Base-by-base conservation (phyloP, 2,888 invertebrate genomes). In the Drosophila pseudotalamancana region DNA sequence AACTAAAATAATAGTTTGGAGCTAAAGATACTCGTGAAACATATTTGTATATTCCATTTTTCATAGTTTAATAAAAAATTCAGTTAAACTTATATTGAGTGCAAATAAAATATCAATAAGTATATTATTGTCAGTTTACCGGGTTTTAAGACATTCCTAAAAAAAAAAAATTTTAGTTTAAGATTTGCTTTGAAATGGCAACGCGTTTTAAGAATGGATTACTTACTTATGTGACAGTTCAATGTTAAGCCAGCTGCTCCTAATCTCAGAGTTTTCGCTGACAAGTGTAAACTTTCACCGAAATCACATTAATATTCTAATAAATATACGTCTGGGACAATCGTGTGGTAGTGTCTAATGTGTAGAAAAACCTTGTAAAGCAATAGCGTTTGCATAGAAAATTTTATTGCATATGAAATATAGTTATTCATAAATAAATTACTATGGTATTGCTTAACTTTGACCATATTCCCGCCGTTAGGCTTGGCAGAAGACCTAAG, bases 291-390 rank as follows among this genome's bases (percentile, higher is more conserved):
- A 72, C 63, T 84, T 87, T 85, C 86, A 61, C 75, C 65, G 12
- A 54, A 67, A 50, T 25, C 53, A 49, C 65, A 85, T 79, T 66
- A 81, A 81, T 80, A 81, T 84, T 87, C 66, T 66, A 74, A 42
- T 34, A 27, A 37, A 31, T 6, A 39, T 18, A 19, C 25, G 14
- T 32, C 6, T 42, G 21, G 37, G 12, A 21, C 6, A 43, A 49
- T 53, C n/a, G n/a, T n/a, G n/a, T n/a, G n/a, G n/a, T n/a, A n/a
- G n/a, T n/a, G n/a, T n/a, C n/a, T n/a, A n/a, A n/a, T 59, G 35
- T 12, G 56, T 18, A 23, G 43, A 43, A 31, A 16, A 63, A 40
- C 76, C 75, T 71, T 71, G 71, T 37, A 40, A 45, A 48, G 27
- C 55, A 62, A 40, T 46, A 37, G 25, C 32, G 25, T 21, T 37